Evolutionary conservation across 2,113 vertebrate genomes (phyloP).

Genomic region (Oxygymnocypris stewartii): DNA sequence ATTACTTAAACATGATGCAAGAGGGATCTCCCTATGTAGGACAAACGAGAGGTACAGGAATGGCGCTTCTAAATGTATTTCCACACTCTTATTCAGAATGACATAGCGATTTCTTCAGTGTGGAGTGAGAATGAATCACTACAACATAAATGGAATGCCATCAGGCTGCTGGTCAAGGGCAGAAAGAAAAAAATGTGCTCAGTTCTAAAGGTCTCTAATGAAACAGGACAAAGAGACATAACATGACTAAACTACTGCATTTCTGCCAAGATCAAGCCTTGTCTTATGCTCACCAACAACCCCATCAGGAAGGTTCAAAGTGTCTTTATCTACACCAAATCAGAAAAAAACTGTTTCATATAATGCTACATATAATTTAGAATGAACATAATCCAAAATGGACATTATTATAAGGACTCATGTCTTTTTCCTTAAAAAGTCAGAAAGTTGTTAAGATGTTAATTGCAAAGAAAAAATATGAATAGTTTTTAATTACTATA

Average conservation of each 20-base stretch:
- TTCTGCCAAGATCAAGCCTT: background rate
- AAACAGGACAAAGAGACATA: conserved; percentile 25
- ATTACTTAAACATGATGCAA: background rate
- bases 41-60: background rate
- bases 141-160: background rate
- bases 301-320: background rate
- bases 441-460: background rate
- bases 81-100: background rate
- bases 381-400: background rate
- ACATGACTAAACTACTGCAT: background rate
- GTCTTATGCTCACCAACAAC: background rate
- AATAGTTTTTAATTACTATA: background rate
- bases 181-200: conserved; percentile 2
- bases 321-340: background rate
- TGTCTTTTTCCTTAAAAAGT: background rate
- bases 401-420: background rate
- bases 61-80: background rate
- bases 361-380: background rate
- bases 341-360: background rate
- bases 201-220: background rate
- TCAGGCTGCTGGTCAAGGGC: conserved; percentile 5
- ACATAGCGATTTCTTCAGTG: conserved; percentile 24
- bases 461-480: background rate
- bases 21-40: background rate
- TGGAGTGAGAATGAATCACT: conserved; percentile 2